Evolutionary conservation across 1,140 invertebrate species (phyloP).

Genomic region (Orius insidiosus): DNA sequence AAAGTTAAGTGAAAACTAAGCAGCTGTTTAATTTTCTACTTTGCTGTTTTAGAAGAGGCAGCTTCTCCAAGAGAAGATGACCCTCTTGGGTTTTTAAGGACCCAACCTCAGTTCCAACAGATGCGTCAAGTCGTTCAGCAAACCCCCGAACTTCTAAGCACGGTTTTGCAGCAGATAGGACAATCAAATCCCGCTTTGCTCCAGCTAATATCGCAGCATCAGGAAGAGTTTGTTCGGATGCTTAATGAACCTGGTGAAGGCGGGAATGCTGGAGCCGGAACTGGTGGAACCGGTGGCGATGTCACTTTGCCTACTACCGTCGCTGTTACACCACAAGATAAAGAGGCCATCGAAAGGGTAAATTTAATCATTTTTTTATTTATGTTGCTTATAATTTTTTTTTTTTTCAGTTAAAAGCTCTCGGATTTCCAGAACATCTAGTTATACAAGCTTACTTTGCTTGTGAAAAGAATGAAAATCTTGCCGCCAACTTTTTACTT

Average conservation of each 20-base stretch:
- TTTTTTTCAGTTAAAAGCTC: constrained; percentile 64
- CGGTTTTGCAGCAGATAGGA: constrained; percentile 77
- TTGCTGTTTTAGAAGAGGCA: too few relatives aligned
- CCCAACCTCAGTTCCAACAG: constrained; percentile 91
- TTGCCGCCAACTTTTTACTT: constrained; percentile 93
- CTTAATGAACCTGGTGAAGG: constrained; percentile 63
- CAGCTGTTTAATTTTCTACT: too few relatives aligned
- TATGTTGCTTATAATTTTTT: constrained; percentile 18
- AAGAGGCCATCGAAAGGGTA: constrained; percentile 91
- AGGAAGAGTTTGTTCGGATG: constrained; percentile 92
- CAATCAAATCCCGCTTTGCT: constrained; percentile 88
- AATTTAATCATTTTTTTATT: constrained; percentile 17
- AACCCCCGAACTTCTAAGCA: constrained; percentile 84
- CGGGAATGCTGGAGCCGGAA: constrained; percentile 23
- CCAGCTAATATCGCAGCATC: constrained; percentile 80
- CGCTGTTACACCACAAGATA: constrained; percentile 81
- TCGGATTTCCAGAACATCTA: constrained; percentile 92
- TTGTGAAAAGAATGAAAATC: constrained; percentile 98
- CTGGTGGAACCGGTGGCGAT: constrained; percentile 21
- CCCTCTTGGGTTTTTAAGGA: constrained; percentile 78
- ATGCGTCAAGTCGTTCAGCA: constrained; percentile 86
- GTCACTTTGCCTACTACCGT: constrained; percentile 24
- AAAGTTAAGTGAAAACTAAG: too few relatives aligned
- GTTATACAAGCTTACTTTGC: constrained; percentile 97
- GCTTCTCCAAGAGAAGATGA: constrained; percentile 46